Evolutionary conservation across 2,888 invertebrate species (phyloP).

Genomic region (Lingula anatina): DNA sequence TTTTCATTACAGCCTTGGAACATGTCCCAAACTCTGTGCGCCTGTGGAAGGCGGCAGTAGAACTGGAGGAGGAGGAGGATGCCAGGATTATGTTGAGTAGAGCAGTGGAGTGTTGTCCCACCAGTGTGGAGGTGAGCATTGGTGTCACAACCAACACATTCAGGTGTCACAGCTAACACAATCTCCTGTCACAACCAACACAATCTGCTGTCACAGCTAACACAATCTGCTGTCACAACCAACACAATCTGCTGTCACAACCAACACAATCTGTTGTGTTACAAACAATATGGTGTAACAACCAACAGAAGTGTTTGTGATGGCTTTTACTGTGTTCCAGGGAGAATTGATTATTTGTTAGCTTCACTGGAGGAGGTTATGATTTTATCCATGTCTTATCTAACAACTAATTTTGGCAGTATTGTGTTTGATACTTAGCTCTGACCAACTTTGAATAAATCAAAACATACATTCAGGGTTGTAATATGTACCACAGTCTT

Average conservation of each 20-base stretch:
- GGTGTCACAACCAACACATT: neutral
- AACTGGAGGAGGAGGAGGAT: conserved; percentile 96
- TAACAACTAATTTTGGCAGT: too few relatives aligned
- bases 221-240: neutral
- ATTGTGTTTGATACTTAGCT: too few relatives aligned
- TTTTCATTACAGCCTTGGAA: conserved; percentile 86
- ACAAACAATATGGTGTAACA: too few relatives aligned
- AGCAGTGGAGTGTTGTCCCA: conserved; percentile 98
- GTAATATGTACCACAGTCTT: too few relatives aligned
- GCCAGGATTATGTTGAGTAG: conserved; percentile 90
- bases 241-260: too few relatives aligned
- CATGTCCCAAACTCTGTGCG: conserved; percentile 98
- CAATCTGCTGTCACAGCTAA: neutral
- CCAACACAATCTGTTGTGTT: too few relatives aligned
- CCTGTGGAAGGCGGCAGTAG: conserved; percentile 97
- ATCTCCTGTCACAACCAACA: neutral
- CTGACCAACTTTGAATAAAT: too few relatives aligned
- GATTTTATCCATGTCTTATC: too few relatives aligned
- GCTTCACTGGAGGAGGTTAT: too few relatives aligned
- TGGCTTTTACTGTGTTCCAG: neutral
- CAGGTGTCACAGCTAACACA: neutral
- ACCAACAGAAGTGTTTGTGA: too few relatives aligned
- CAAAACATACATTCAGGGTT: too few relatives aligned
- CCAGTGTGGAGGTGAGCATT: conserved; percentile 72
- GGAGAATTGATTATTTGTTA: neutral